A percentile compares a stretch with the other conserved stretches of the same genome.
These are phyloP conservation scores for Microcebus jonahi DNA, from an alignment of 2,113 vertebrate genomes.

Conservation along the genomic window DNA sequence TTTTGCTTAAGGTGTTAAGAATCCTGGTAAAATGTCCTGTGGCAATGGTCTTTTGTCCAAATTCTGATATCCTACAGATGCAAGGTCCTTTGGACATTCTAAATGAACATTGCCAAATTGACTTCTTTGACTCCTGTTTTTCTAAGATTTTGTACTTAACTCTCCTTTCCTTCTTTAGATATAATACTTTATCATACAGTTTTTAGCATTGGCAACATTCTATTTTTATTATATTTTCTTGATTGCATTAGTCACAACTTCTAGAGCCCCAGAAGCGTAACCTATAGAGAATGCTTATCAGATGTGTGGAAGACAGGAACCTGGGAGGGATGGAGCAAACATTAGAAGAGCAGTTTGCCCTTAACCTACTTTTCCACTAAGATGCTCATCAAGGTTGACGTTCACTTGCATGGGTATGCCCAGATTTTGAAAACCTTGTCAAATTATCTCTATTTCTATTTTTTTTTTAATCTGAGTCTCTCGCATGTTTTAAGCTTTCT, in stretches of 20 bases:
- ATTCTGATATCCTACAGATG: neutral
- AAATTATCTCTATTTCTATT: neutral
- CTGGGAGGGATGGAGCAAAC: neutral
- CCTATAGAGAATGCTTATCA: neutral
- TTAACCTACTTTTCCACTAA: neutral
- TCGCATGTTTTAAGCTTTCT: neutral
- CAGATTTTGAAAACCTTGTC: slow-evolving; percentile 37
- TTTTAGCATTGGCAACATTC: slow-evolving; percentile 9
- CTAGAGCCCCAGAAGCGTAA: neutral
- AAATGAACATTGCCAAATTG: neutral
- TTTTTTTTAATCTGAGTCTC: neutral
- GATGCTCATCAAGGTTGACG: neutral
- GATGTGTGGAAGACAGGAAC: neutral
- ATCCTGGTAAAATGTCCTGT: slow-evolving; percentile 17
- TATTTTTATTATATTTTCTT: neutral
- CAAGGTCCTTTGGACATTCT: neutral
- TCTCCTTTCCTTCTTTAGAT: neutral
- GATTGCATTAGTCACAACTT: neutral
- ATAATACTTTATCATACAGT: neutral
- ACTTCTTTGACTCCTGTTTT: neutral
- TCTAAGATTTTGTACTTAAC: neutral
- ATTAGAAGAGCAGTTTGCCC: neutral
- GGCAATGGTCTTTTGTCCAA: neutral
- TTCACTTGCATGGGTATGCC: neutral
- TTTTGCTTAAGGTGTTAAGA: neutral